Conservation (phyloP, 2,888 invertebrate species). For the Raillietiella orientalis region DNA sequence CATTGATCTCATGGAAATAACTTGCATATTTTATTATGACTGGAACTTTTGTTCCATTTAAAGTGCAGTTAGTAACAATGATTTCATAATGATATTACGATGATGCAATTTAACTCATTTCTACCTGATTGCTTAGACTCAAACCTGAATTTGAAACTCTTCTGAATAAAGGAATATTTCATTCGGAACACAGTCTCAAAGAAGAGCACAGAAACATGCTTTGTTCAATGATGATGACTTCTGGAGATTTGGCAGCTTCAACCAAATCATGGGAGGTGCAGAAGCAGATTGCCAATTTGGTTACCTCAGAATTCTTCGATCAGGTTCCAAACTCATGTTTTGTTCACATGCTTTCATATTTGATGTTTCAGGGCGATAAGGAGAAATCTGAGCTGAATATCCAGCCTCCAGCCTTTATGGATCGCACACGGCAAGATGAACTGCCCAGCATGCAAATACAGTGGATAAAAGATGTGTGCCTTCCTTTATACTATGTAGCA, state of each 20-base stretch:
- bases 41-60: too few species aligned
- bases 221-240: slow-evolving; percentile 21
- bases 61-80: too few species aligned
- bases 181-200: too few species aligned
- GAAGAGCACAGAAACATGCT: slow-evolving; percentile 15
- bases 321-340: slow-evolving; percentile 16
- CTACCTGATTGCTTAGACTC: too few species aligned
- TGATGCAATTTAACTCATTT: too few species aligned
- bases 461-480: slow-evolving; percentile 14
- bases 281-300: slow-evolving; percentile 40
- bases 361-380: slow-evolving; percentile 30
- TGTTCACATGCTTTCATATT: not conserved
- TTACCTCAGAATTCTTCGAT: slow-evolving; percentile 70
- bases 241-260: slow-evolving; percentile 22
- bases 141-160: too few species aligned
- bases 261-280: slow-evolving; percentile 24
- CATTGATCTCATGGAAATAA: slow-evolving; percentile 3
- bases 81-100: too few species aligned
- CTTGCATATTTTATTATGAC: not conserved
- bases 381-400: slow-evolving; percentile 61
- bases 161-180: too few species aligned
- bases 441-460: slow-evolving; percentile 20
- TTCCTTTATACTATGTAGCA: slow-evolving; percentile 17
- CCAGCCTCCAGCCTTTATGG: slow-evolving; percentile 33
- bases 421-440: slow-evolving; percentile 19